Base-by-base conservation (phyloP, 1,140 invertebrate genomes). In the Zaprionus inermis region DNA sequence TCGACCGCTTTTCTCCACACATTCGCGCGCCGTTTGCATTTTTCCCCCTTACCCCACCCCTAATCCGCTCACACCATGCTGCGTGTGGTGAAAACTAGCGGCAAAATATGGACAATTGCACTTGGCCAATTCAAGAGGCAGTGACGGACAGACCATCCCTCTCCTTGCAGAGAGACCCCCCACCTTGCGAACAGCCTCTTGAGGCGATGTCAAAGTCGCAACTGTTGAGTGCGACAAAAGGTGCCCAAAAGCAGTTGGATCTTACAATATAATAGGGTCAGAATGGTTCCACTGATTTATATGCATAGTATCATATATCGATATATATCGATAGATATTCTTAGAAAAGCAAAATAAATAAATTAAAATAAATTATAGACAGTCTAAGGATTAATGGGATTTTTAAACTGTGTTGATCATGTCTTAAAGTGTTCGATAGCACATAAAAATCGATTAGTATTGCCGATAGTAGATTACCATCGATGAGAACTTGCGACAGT, bases 1-100 rank as follows among this genome's bases (percentile, higher is more conserved):
- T 83, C 73, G 58, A 69, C 81, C 76, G 56, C 81, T 84, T 84
- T 83, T 88, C 83, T 85, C 75, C 74, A 73, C 61, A 65, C 58
- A 46, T 38, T 59, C 64, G 24, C 57, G 57, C 44, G 52, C 30
- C 46, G 11, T 24, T 18, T 52, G 44, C 58, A 61, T 51, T 49
- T 51, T 34, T 28, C n/a, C 41, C 14, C 9, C 22, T 9, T 10
- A n/a, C n/a, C 12, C 7, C 18, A 18, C 10, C 3, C 18, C 32
- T 7, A 12, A 14, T 12, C 20, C 18, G 1, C 6, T 3, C 32
- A 12, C 55, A 18, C 4, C 11, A 18, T 12, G 4, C 36, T 58
- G 34, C 36, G 5, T 76, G 72, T 82, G 82, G 82, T 85, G 82
- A 85, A 85, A 85, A 85, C 82, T 83, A 71, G 66, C 80, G 76